Conservation (phyloP, 2,888 invertebrate species). For the Plusia festucae region DNA sequence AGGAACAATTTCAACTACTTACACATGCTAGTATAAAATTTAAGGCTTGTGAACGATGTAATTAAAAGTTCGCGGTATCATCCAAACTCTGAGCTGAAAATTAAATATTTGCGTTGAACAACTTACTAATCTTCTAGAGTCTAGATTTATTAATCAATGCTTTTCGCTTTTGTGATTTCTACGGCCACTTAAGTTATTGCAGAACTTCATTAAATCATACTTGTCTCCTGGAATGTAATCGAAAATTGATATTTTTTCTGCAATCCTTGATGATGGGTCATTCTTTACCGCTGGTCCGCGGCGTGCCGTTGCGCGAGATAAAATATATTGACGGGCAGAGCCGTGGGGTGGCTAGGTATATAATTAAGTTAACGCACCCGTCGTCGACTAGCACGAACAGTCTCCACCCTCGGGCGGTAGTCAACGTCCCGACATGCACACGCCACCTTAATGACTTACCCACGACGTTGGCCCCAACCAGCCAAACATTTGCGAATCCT, state of each 20-base stretch:
- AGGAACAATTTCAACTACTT: conserved; percentile 1
- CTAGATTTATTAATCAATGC: neutral
- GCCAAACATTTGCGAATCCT: conserved; percentile 68
- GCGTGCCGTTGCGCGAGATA: conserved; percentile 48
- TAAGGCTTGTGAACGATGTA: neutral
- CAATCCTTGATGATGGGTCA: conserved; percentile 15
- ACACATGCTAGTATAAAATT: conserved; percentile 7
- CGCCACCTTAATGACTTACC: conserved; percentile 81
- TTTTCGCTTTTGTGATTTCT: neutral
- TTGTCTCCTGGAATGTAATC: neutral
- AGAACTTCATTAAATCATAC: neutral
- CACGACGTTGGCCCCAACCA: conserved; percentile 66
- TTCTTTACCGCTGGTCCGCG: conserved; percentile 39
- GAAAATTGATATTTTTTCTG: neutral
- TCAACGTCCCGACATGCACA: conserved; percentile 75
- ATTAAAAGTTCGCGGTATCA: conserved; percentile 18
- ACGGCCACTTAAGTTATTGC: neutral
- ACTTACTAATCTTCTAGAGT: no score
- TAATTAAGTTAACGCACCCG: conserved; percentile 77
- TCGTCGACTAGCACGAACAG: conserved; percentile 69
- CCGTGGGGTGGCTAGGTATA: conserved; percentile 62
- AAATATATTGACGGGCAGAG: conserved; percentile 52
- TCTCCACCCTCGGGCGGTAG: conserved; percentile 68
- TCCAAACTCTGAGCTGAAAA: conserved; percentile 1
- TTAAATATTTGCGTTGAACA: conserved; percentile 6